A percentile compares a stretch with the other conserved stretches of the same genome.
These are phyloP conservation scores for Isoperla grammatica DNA, from an alignment of 2,888 invertebrate genomes.

Conservation along the genomic window DNA sequence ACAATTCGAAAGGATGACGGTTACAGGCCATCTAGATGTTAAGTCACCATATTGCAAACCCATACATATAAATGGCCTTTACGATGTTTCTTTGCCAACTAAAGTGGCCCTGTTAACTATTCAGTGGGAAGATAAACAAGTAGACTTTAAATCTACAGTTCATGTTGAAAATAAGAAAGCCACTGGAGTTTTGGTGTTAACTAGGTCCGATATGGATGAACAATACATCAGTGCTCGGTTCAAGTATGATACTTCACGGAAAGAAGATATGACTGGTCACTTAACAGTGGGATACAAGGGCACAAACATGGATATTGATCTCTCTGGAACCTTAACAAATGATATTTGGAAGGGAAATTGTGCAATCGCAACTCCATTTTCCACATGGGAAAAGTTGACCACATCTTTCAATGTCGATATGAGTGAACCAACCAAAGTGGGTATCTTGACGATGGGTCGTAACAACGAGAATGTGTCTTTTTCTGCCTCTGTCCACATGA, in stretches of 20 bases:
- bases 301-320: constrained; percentile 9
- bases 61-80: constrained; percentile 22
- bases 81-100: constrained; percentile 11
- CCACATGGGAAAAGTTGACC: constrained; percentile 27
- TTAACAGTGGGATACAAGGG: background rate
- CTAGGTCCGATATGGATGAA: constrained; percentile 13
- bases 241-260: constrained; percentile 6
- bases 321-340: constrained; percentile 1
- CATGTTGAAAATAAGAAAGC: constrained; percentile 8
- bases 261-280: constrained; percentile 15
- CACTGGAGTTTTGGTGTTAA: constrained; percentile 14
- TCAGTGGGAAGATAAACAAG: constrained; percentile 19
- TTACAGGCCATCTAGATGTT: constrained; percentile 13
- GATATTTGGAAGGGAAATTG: constrained; percentile 23
- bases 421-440: constrained; percentile 27
- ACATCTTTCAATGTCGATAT: constrained; percentile 31
- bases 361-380: constrained; percentile 32
- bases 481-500: background rate
- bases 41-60: constrained; percentile 28
- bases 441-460: constrained; percentile 5
- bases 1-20: background rate
- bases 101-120: constrained; percentile 8
- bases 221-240: constrained; percentile 19
- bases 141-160: constrained; percentile 9
- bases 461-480: constrained; percentile 10